Evolutionary conservation across 2,797 vertebrate species (phyloP).

Genomic region (Parauchenoglanis punctatus): DNA sequence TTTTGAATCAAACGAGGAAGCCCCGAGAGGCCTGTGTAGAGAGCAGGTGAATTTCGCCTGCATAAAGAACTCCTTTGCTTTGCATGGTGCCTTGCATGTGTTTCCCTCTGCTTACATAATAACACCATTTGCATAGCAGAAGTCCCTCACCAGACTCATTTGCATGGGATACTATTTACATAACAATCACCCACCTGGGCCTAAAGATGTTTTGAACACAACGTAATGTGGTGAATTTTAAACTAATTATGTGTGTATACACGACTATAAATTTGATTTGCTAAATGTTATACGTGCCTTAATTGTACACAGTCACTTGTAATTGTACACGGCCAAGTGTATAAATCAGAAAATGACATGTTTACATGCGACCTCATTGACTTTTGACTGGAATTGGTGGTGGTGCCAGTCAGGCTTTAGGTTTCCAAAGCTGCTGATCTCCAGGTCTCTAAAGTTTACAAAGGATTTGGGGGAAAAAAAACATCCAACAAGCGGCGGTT

Average conservation of each 20-base stretch:
- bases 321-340: background rate
- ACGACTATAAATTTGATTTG: background rate
- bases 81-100: slow-evolving; percentile 52
- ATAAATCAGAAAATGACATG: background rate
- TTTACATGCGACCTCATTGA: background rate
- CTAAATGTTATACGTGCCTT: background rate
- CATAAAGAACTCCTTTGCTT: slow-evolving; percentile 44
- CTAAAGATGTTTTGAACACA: slow-evolving; percentile 42
- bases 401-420: background rate
- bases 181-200: slow-evolving; percentile 64
- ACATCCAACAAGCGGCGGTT: background rate
- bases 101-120: slow-evolving; percentile 66
- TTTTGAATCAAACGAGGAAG: background rate
- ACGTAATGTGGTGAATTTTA: background rate
- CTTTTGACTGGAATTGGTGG: background rate
- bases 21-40: background rate
- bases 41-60: slow-evolving; percentile 12
- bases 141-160: slow-evolving; percentile 56
- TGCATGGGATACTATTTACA: slow-evolving; percentile 71
- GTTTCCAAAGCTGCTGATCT: background rate
- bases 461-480: background rate
- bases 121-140: slow-evolving; percentile 67
- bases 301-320: background rate
- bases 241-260: slow-evolving; percentile 1
- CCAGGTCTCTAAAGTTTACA: background rate